Evolutionary conservation across 2,797 vertebrate genomes (phyloP), one percentile per base, ranked within the genome.

Genomic region (Eidolon dupreanum): DNA sequence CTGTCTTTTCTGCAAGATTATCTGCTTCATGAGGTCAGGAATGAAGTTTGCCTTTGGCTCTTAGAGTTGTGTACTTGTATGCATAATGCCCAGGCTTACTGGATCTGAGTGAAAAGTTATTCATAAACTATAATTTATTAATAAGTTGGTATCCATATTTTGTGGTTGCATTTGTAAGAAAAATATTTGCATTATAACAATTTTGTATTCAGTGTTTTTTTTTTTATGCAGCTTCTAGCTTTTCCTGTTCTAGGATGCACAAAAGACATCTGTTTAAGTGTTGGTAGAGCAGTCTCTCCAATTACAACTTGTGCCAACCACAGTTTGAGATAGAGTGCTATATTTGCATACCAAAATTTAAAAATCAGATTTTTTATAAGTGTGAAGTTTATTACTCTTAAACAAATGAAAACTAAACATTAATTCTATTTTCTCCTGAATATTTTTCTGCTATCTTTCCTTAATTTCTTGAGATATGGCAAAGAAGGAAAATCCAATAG

Each of bases 161-260:
- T 95, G 17, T 70, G 22, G 28, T 75, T 88, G 1, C 20, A 66
- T 92, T 94, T 94, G 95, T 31, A 78, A 95, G 88, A 90, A 93
- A 95, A 97, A 95, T 92, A 85, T 63, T 94, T 96, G n/a, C 66
- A 68, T 79, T 94, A 8, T 91, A 92, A 79, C 28, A 83, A 84
- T 92, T 78, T 96, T 84, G 6, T 86, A 41, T 51, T 90, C 43
- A 36, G 16, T 83, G n/a, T 92, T 97, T 89, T 79, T 33, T 33
- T 33, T 31, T 90, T 88, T 93, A 71, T 70, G 63, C 91, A 41
- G 2, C 28, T 77, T 85, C 85, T 89, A 70, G 74, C n/a, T 41
- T 90, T 95, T 92, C 94, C 53, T 84, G 33, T 77, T 55, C 38
- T 46, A 84, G 57, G 51, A 93, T 89, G 85, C 59, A 97, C 59